Evolutionary conservation across 1,140 invertebrate genomes (phyloP), one percentile per base, ranked within the genome.

Genomic region (Agraylea sexmaculata): DNA sequence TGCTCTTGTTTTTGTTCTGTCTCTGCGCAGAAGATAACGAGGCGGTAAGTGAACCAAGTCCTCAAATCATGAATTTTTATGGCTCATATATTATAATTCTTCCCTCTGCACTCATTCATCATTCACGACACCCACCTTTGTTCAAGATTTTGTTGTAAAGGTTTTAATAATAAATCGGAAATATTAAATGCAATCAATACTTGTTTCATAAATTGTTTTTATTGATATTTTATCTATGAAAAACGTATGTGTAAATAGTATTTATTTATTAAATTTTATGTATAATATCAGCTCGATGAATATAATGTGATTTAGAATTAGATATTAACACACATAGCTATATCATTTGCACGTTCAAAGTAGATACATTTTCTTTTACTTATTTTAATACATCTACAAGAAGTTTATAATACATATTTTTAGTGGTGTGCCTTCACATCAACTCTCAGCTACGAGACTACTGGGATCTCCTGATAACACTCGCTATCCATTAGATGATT

Each of bases 381-480:
- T 32, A 13, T 32, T 22, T 36, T 32, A 32, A 17, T 32, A 17
- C 19, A 6, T 32, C 15, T 36, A 36, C 5, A 6, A 13, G 34
- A 13, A 36, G 23, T 25, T 28, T 17, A 40, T 22, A 4, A 13
- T 34, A 25, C 28, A 13, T 7, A 29, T 23, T 44, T 37, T 19
- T 51, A 67, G 62, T 57, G 59, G 64, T 53, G 63, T 61, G 52
- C 64, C 64, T 51, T 59, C 63, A 42, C 64, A 67, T 50, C 64
- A 66, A 59, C 62, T 87, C 49, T 86, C 82, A 40, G 81, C 82
- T 29, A 84, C 81, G 34, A 76, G 81, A 31, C 68, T 87, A 33
- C 68, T 87, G 35, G 78, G 79, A 31, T 85, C 82, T 25, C 82
- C 83, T 33, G 83, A 85, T 59, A 79, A 80, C 30, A 83, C 80